phyloP scores from a whole-genome alignment of 2,797 vertebrate species.

The Cygnus olor region DNA sequence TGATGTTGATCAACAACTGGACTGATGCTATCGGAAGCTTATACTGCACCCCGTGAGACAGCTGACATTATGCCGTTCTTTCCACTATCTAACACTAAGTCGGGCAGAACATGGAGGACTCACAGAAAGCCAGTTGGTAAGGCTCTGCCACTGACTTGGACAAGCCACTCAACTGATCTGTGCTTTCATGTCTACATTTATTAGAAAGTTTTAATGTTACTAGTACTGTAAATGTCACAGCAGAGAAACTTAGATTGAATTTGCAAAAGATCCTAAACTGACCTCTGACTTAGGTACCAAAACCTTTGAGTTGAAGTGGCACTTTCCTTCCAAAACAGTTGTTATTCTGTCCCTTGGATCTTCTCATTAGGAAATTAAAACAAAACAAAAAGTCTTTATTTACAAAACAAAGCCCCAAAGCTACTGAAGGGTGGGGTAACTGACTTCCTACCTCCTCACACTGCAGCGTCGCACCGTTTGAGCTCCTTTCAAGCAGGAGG shows the following conservation, averaged over 20 bases:
- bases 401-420: neutral
- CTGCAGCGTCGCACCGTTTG: neutral
- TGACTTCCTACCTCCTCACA: neutral
- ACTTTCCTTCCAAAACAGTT: neutral
- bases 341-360: neutral
- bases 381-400: neutral
- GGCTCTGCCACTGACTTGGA: neutral
- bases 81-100: neutral
- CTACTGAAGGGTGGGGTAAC: neutral
- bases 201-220: accelerated
- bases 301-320: accelerated
- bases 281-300: neutral
- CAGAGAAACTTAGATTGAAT: neutral
- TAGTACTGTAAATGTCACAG: neutral
- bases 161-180: neutral
- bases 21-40: neutral
- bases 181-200: neutral
- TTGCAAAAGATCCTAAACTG: neutral
- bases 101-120: neutral
- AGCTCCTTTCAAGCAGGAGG: neutral
- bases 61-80: neutral
- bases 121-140: neutral
- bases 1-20: neutral
- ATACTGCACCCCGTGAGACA: neutral
- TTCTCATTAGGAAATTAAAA: neutral